These are phyloP conservation scores for Semnornis frantzii DNA, from an alignment of 2,113 vertebrate species.

Conservation along the genomic window DNA sequence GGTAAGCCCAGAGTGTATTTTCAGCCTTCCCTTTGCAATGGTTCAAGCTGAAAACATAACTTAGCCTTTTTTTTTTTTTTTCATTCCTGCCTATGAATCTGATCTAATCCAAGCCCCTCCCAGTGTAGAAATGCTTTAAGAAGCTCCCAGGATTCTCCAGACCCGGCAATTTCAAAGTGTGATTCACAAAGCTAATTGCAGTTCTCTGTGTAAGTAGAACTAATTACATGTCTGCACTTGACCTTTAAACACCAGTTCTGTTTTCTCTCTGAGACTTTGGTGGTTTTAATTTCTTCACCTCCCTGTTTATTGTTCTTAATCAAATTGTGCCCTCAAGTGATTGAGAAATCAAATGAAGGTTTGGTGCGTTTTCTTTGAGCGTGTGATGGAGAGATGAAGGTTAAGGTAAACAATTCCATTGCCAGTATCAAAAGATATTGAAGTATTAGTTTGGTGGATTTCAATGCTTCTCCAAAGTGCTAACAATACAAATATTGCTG, in stretches of 20 bases:
- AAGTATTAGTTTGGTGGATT: neutral
- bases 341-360: conserved; percentile 44
- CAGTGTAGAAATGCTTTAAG: neutral
- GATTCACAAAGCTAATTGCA: conserved; percentile 43
- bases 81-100: neutral
- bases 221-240: neutral
- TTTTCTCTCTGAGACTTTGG: conserved; percentile 48
- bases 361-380: conserved; percentile 7
- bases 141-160: neutral
- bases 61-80: neutral
- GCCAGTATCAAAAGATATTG: neutral
- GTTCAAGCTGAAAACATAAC: neutral
- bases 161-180: conserved; percentile 44
- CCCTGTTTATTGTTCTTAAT: conserved; percentile 60
- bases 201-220: conserved; percentile 34
- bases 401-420: conserved; percentile 1
- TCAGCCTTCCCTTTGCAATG: neutral
- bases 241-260: conserved; percentile 55
- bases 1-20: neutral
- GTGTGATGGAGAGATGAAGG: conserved; percentile 1
- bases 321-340: conserved; percentile 61
- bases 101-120: neutral
- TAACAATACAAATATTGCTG: neutral
- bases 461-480: neutral
- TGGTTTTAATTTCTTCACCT: conserved; percentile 55